Evolutionary conservation across 1,140 invertebrate genomes (phyloP).

Genomic region (Neelides sp.): DNA sequence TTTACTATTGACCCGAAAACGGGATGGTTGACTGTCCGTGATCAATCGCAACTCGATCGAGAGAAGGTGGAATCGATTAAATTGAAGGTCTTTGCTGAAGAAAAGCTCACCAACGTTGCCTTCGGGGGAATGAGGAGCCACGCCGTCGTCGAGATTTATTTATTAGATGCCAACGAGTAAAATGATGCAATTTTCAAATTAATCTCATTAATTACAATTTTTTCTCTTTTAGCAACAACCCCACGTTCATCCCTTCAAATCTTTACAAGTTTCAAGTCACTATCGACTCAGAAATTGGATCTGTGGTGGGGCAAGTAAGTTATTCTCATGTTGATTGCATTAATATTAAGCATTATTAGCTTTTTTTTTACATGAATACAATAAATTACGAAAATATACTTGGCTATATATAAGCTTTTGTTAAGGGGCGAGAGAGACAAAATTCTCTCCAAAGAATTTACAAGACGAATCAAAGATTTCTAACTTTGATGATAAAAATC

Average conservation of each 20-base stretch:
- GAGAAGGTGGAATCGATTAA: conserved; percentile 54
- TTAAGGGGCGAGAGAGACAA: too few relatives aligned
- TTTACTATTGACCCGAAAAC: conserved; percentile 62
- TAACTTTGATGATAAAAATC: too few relatives aligned
- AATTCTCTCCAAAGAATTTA: too few relatives aligned
- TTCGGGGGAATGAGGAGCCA: conserved; percentile 40
- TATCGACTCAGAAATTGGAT: conserved; percentile 50
- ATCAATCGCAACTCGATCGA: conserved; percentile 60
- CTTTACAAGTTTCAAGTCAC: conserved; percentile 61
- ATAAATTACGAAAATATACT: too few relatives aligned
- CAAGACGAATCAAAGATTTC: too few relatives aligned
- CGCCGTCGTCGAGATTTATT: conserved; percentile 62
- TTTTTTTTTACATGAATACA: too few relatives aligned
- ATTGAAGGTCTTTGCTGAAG: conserved; percentile 61
- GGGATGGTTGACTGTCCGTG: conserved; percentile 73
- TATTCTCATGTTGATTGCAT: too few relatives aligned
- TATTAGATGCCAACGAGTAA: conserved; percentile 75
- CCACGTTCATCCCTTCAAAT: conserved; percentile 65
- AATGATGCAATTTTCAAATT: conserved; percentile 68
- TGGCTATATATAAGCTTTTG: too few relatives aligned
- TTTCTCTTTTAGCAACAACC: conserved; percentile 47
- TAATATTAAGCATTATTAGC: background rate
- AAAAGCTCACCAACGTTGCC: conserved; percentile 52
- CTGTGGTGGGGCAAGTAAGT: conserved; percentile 51
- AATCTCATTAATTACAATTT: conserved; percentile 37